Percentiles rank a stretch among this genome's conserved stretches.
Evolutionary conservation across 1,140 invertebrate genomes (phyloP).

Genomic region (Aphis gossypii): DNA sequence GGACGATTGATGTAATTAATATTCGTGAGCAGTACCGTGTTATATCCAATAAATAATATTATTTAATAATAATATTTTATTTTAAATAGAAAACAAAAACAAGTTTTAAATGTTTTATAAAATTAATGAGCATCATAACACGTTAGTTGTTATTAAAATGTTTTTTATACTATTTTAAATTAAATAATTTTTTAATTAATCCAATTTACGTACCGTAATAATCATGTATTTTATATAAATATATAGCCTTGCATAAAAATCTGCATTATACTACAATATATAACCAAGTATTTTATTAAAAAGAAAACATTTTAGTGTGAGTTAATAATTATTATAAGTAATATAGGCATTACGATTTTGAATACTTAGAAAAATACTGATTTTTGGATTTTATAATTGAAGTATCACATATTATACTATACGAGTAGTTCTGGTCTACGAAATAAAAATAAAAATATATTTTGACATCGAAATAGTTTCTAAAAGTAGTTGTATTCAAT

Average conservation of each 20-base stretch:
- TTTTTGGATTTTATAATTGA: background rate
- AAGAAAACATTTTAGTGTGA: background rate
- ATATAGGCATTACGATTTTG: background rate
- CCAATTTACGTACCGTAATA: background rate
- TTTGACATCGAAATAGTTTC: slow-evolving; percentile 5
- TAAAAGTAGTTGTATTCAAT: background rate
- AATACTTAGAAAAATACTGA: background rate
- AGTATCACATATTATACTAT: background rate
- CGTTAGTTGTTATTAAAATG: background rate
- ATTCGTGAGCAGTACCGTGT: background rate
- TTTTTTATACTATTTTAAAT: background rate
- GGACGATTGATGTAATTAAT: background rate
- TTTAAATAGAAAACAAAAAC: background rate
- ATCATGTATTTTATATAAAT: background rate
- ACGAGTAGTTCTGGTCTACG: background rate
- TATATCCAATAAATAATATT: background rate
- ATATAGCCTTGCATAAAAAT: background rate
- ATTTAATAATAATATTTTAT: no score
- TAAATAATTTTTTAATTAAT: no score
- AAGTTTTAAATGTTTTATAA: background rate
- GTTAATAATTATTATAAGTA: background rate
- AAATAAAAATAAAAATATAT: background rate
- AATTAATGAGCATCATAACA: background rate
- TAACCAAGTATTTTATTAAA: background rate
- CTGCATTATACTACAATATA: background rate